Evolutionary conservation across 2,113 vertebrate genomes (phyloP), one percentile per base, ranked within the genome.

Genomic region (Todiramphus chloris): DNA sequence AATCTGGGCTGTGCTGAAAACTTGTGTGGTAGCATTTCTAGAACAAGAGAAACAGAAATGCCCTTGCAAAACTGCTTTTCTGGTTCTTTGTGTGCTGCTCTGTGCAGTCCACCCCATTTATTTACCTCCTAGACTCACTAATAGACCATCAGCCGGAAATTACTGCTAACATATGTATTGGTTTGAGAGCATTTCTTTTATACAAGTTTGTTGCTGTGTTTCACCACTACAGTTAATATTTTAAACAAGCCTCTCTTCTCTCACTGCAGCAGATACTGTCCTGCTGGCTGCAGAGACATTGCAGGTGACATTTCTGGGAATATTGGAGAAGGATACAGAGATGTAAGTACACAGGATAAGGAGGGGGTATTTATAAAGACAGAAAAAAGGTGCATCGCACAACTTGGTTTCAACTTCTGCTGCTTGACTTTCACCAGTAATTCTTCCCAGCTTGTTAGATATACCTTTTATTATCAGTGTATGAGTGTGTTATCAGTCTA

Each of bases 271-370:
- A 99, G 98, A 94, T 99, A 98, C 93, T 99, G 99, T 97, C 99
- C 99, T 50, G 98, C 98, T 97, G 98, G 99, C 91, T 99, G 99
- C 97, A 98, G 96, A 97, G 98, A 98, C 33, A 51, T 98, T 94
- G 96, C 96, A 73, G 99, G 98, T 53, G 98, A 99, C 63, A 96
- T 99, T 91, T 98, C 98, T 66, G 99, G 99, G 63, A 98, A 99
- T 88, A 53, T 98, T 41, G 95, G 95, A 66, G 97, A 98, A 93
- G 99, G 99, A 82, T 99, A 99, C 86, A 98, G 98, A 98, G 98
- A 99, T 94, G 99, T 99, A 98, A 99, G 99, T 98, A 95, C 25
- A 31, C 19, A 37, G 15, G 11, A 69, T 31, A 58, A 88, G 4
- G 50, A 58, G 62, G 23, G 37, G 3, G 63, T 58, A 41, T 35